A percentile compares a stretch with the other conserved stretches of the same genome.
phyloP scores from a whole-genome alignment of 1,140 invertebrate genomes.

The Anthonomus grandis region DNA sequence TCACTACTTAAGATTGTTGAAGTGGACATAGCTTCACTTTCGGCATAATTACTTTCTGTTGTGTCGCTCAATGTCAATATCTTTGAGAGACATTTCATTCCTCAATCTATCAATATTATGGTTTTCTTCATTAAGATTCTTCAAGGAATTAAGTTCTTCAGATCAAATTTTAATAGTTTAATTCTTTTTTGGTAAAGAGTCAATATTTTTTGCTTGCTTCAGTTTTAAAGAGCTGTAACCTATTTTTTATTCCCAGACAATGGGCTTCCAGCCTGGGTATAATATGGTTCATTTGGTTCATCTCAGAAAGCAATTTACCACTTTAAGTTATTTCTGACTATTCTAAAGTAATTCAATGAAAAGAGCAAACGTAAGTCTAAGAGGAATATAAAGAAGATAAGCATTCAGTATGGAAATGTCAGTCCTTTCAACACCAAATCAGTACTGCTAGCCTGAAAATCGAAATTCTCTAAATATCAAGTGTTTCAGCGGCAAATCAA shows the following conservation, averaged over 20 bases:
- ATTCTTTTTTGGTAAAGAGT: constrained; percentile 48
- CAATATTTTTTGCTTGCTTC: constrained; percentile 39
- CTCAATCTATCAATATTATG: constrained; percentile 31
- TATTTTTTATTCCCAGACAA: constrained; percentile 44
- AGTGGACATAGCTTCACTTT: constrained; percentile 63
- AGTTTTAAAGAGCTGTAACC: constrained; percentile 41
- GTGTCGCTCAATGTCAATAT: constrained; percentile 31
- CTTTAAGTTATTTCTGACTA: too few species aligned
- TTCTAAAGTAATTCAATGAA: too few species aligned
- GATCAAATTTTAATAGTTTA: constrained; percentile 49
- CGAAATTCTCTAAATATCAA: too few species aligned
- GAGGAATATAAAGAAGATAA: too few species aligned
- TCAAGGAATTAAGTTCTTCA: constrained; percentile 49
- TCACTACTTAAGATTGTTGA: constrained; percentile 66
- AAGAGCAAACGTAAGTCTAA: too few species aligned
- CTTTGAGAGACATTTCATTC: constrained; percentile 36
- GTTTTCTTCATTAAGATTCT: constrained; percentile 12
- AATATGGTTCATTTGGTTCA: constrained; percentile 67
- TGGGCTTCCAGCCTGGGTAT: constrained; percentile 63
- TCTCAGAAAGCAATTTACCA: constrained; percentile 60
- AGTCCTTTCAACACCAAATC: too few species aligned
- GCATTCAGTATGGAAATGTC: too few species aligned
- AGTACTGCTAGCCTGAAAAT: too few species aligned
- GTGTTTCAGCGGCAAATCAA: too few species aligned
- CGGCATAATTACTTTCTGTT: constrained; percentile 47